Percentiles rank a stretch among this genome's conserved stretches.
Evolutionary conservation across 2,113 vertebrate species (phyloP).

Genomic region (Astur gentilis): DNA sequence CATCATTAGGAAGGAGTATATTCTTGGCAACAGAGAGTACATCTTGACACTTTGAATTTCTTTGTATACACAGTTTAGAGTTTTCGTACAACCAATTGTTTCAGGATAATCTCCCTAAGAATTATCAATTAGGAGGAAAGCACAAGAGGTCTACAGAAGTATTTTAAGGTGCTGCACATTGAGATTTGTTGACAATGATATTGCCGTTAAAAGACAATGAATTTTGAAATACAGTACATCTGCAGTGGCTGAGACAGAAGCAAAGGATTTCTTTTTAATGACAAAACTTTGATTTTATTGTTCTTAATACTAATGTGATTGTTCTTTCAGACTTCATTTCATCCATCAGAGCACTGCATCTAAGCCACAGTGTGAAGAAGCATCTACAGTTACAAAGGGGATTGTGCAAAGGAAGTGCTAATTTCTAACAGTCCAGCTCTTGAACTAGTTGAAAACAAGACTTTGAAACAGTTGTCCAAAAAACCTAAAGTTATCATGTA

Average conservation of each 20-base stretch:
- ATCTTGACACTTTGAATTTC: neutral
- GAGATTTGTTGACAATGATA: neutral
- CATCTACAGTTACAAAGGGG: neutral
- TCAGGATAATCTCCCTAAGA: neutral
- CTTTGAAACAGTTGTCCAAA: constrained; percentile 7
- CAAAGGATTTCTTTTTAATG: neutral
- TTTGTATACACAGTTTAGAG: neutral
- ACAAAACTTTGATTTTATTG: neutral
- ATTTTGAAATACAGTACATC: neutral
- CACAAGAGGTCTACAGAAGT: neutral
- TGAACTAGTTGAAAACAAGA: constrained; percentile 17
- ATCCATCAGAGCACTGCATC: neutral
- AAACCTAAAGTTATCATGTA: constrained; percentile 30
- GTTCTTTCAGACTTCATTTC: neutral
- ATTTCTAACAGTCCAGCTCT: constrained; percentile 32
- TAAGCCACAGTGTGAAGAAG: neutral
- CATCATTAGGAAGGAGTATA: neutral
- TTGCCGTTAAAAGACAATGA: neutral
- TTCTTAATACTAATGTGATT: neutral
- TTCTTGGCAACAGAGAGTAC: neutral
- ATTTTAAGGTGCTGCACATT: neutral
- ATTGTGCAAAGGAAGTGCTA: neutral
- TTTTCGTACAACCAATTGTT: neutral
- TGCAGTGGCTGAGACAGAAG: neutral
- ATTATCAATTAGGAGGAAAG: neutral